phyloP scores from a whole-genome alignment of 30 jellyfish, hydroid and myxozoan species.

The Catostylus mosaicus region DNA sequence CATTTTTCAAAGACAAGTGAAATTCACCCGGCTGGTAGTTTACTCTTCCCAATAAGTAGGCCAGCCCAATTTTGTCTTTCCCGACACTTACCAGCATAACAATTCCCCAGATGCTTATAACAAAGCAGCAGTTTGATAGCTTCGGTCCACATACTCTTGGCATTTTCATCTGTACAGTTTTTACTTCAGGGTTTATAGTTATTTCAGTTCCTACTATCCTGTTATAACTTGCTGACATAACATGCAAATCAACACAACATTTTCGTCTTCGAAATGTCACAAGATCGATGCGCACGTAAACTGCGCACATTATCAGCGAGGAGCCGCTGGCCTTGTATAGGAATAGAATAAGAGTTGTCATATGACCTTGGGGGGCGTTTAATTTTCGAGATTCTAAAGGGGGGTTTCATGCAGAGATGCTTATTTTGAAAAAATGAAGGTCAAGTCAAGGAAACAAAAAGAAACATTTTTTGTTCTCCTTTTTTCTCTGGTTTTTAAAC shows the following conservation, averaged over 20 bases:
- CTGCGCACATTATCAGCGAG: not conserved
- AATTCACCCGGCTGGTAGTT: no score
- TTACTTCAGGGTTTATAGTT: constrained; percentile 7
- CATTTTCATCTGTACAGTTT: constrained; percentile 69
- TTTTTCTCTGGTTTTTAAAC: no score
- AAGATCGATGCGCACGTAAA: constrained; percentile 10
- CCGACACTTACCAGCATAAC: constrained; percentile 91
- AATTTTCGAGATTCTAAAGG: no score
- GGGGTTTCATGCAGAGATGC: no score
- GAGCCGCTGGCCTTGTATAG: constrained; percentile 26
- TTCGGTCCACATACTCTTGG: constrained; percentile 95
- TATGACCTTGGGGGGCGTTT: no score
- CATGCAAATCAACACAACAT: not conserved
- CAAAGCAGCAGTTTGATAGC: constrained; percentile 91
- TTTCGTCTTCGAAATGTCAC: not conserved
- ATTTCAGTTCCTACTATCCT: constrained; percentile 26
- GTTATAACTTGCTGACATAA: constrained; percentile 37
- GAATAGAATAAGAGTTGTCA: no score
- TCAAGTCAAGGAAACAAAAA: no score
- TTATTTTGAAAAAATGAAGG: no score
- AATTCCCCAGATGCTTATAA: constrained; percentile 94
- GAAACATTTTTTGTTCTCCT: no score
- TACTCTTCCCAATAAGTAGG: no score
- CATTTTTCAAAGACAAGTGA: no score
- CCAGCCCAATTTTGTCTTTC: no score